Evolutionary conservation across 2,888 invertebrate genomes (phyloP).

Genomic region (Aphodius sticticus): DNA sequence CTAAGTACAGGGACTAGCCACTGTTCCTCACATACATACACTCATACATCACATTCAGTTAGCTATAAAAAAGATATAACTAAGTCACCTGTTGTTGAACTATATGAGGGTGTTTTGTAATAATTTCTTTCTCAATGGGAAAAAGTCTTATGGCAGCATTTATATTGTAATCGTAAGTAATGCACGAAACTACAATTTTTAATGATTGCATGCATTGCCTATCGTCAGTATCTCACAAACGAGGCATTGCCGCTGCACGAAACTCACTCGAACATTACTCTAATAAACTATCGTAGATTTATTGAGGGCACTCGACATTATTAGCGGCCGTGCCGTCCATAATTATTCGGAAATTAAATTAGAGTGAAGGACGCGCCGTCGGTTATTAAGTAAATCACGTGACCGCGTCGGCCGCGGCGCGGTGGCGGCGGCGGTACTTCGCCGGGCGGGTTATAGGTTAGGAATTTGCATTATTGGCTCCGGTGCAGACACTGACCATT

Average conservation of each 20-base stretch:
- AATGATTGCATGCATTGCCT: not conserved
- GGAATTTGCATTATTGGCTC: slow-evolving; percentile 24
- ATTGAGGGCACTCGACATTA: slow-evolving; percentile 8
- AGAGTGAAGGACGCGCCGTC: slow-evolving; percentile 22
- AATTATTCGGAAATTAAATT: slow-evolving; percentile 27
- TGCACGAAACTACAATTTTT: not conserved
- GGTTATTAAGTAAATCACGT: slow-evolving; percentile 23
- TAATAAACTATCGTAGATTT: not conserved
- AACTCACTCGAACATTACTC: not conserved
- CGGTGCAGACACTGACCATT: slow-evolving; percentile 20
- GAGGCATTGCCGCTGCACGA: not conserved
- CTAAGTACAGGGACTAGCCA: no score
- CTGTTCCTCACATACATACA: no score
- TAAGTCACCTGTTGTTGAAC: no score
- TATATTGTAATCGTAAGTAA: not conserved
- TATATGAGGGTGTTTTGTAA: no score
- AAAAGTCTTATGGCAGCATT: no score
- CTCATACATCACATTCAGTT: no score
- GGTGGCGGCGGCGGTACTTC: slow-evolving; percentile 12
- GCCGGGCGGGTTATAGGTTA: slow-evolving; percentile 13
- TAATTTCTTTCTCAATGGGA: no score
- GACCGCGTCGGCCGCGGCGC: slow-evolving; percentile 9
- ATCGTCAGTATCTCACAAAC: not conserved
- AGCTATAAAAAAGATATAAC: no score
- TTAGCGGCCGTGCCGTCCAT: slow-evolving; percentile 20